These are phyloP conservation scores for Siphlonurus alternatus DNA, from an alignment of 2,888 invertebrate species.

Conservation along the genomic window DNA sequence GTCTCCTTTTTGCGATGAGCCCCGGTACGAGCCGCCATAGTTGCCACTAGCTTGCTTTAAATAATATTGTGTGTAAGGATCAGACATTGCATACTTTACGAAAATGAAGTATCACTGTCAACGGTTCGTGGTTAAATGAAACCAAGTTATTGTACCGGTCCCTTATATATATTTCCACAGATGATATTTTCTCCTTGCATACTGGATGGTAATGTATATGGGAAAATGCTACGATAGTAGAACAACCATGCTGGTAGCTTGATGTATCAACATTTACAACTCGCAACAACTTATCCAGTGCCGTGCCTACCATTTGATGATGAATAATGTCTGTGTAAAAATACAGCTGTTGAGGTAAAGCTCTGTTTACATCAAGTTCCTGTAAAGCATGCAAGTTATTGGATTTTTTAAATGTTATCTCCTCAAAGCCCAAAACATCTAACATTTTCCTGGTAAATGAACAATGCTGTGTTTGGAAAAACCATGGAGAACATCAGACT, in stretches of 20 bases:
- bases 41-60: not conserved
- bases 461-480: too few relatives aligned
- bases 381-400: not conserved
- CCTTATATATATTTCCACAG: not conserved
- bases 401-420: not conserved
- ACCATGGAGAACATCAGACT: not conserved
- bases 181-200: not conserved
- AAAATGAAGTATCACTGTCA: not conserved
- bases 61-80: not conserved
- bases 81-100: not conserved
- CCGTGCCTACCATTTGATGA: conserved; percentile 18
- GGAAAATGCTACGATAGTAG: not conserved
- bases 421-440: not conserved
- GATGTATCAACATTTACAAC: conserved; percentile 14
- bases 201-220: not conserved
- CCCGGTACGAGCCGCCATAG: not conserved
- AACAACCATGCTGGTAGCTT: not conserved
- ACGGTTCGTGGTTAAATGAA: not conserved
- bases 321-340: conserved; percentile 17
- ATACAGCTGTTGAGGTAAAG: conserved; percentile 12
- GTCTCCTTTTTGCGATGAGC: not conserved
- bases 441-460: not conserved
- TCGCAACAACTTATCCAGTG: conserved; percentile 15
- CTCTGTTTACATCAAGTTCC: not conserved
- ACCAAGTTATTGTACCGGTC: not conserved